Conservation (phyloP, 2,888 invertebrate genomes). For the Helleia helle region DNA sequence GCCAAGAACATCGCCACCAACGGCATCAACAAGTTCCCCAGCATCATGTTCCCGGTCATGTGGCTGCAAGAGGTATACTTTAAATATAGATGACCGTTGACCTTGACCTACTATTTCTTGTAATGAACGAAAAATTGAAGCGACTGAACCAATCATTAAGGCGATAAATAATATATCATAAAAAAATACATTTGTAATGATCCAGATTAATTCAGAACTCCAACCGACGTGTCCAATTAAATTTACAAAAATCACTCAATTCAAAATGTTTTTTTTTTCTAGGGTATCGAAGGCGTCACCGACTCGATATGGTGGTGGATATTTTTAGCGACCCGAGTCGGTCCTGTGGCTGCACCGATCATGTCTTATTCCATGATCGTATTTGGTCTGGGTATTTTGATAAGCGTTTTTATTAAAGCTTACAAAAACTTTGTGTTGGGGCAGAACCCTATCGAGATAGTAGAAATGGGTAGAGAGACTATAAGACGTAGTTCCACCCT, state of each 20-base stretch:
- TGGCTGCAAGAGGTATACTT: conserved; percentile 86
- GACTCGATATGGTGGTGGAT: conserved; percentile 88
- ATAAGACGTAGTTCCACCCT: conserved; percentile 78
- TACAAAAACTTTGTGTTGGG: conserved; percentile 84
- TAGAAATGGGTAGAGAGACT: conserved; percentile 84
- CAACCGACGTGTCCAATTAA: too few relatives aligned
- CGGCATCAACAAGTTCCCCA: conserved; percentile 83
- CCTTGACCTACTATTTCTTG: too few relatives aligned
- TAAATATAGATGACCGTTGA: not conserved
- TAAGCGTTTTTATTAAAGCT: conserved; percentile 79
- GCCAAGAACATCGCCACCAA: conserved; percentile 77
- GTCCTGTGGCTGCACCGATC: conserved; percentile 80
- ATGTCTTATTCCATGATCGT: conserved; percentile 82
- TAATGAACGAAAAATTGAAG: too few relatives aligned
- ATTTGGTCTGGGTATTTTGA: conserved; percentile 77
- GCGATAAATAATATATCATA: too few relatives aligned
- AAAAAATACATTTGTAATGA: too few relatives aligned
- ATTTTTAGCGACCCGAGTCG: conserved; percentile 85
- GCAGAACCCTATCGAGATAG: conserved; percentile 80
- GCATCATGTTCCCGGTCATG: conserved; percentile 89
- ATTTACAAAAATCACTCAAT: too few relatives aligned
- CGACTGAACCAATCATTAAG: too few relatives aligned
- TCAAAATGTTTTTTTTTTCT: conserved; percentile 31
- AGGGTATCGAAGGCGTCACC: conserved; percentile 86
- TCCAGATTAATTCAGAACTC: too few relatives aligned